Conservation (phyloP, 2,888 invertebrate species). For the Epiblema foenella region DNA sequence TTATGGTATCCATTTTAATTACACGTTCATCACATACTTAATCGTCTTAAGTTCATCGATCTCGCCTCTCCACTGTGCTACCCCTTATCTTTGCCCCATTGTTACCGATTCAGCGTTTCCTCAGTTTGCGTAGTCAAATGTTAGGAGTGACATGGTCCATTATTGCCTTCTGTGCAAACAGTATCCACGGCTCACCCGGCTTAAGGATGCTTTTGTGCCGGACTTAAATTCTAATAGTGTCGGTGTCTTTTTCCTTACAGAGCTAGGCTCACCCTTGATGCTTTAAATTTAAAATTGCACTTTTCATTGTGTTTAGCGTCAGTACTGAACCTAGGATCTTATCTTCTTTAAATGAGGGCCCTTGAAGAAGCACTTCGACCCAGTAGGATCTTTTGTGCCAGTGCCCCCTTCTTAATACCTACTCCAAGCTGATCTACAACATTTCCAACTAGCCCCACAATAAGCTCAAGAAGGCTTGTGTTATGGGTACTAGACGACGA, state of each 20-base stretch:
- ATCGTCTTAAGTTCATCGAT: background rate
- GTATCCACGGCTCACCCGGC: conserved; percentile 64
- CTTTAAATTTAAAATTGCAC: conserved; percentile 32
- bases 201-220: conserved; percentile 63
- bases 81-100: conserved; percentile 7
- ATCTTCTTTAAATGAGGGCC: no score
- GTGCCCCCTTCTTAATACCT: no score
- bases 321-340: no score
- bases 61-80: background rate
- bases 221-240: conserved; percentile 34
- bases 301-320: conserved; percentile 16
- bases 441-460: no score
- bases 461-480: no score
- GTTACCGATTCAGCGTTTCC: conserved; percentile 33
- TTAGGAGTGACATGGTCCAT: conserved; percentile 70
- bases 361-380: no score
- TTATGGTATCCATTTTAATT: background rate
- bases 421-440: no score
- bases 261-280: conserved; percentile 32
- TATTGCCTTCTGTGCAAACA: conserved; percentile 81
- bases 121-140: conserved; percentile 79
- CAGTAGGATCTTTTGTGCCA: no score
- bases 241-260: conserved; percentile 34
- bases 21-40: background rate
- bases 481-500: no score